These are phyloP conservation scores for Elephantulus edwardii DNA, from an alignment of 2,113 vertebrate species.

Conservation along the genomic window DNA sequence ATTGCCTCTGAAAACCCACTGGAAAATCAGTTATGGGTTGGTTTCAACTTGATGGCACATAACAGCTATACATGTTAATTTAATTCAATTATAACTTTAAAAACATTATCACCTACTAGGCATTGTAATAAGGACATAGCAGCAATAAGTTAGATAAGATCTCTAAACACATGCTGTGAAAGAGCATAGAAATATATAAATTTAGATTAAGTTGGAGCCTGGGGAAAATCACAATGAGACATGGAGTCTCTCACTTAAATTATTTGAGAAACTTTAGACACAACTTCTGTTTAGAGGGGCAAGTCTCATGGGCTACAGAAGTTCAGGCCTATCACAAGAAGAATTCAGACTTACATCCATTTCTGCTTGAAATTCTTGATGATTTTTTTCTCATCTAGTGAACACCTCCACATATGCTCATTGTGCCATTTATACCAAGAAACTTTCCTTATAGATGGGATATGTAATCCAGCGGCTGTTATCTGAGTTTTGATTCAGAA, in stretches of 20 bases:
- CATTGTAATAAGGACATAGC: no score
- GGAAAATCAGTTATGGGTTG: no score
- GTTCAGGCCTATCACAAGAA: not conserved
- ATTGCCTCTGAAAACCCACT: no score
- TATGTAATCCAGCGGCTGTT: not conserved
- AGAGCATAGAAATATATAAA: not conserved
- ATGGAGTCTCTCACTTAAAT: not conserved
- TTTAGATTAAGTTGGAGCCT: not conserved
- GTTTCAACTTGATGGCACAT: no score
- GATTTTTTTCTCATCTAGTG: not conserved
- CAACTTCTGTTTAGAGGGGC: not conserved
- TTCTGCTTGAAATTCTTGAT: not conserved
- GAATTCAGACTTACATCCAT: not conserved
- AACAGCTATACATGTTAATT: no score
- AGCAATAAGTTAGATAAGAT: not conserved
- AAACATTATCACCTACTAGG: no score
- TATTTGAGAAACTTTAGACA: not conserved
- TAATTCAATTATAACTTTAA: no score
- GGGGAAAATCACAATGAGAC: not conserved
- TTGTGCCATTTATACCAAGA: not conserved
- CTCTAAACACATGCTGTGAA: not conserved
- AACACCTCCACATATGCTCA: not conserved
- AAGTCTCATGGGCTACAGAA: not conserved
- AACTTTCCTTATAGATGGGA: not conserved
- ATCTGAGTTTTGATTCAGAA: not conserved